Evolutionary conservation across 2,113 vertebrate genomes (phyloP).

Genomic region (Callopanchax toddi): DNA sequence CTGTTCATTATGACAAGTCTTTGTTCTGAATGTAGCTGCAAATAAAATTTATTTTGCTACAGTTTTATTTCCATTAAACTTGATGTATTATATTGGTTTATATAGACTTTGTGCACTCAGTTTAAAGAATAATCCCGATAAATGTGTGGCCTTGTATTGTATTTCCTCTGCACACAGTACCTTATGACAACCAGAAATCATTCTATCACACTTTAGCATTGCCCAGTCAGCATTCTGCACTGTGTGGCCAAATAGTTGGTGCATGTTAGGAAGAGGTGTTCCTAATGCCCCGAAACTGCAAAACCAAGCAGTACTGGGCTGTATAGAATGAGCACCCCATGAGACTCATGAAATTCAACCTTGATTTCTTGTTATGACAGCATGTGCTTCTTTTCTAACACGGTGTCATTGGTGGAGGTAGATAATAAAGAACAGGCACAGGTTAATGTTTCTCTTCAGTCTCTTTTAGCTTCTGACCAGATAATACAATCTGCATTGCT

Average conservation of each 20-base stretch:
- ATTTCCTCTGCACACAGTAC: neutral
- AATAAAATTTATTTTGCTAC: too few species aligned
- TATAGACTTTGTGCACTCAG: neutral
- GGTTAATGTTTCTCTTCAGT: neutral
- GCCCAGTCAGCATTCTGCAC: constrained; percentile 16
- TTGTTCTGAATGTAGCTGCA: too few species aligned
- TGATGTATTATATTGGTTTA: too few species aligned
- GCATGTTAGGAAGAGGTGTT: constrained; percentile 37
- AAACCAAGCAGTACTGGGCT: constrained; percentile 31
- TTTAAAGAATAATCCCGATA: neutral
- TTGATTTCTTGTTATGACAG: too few species aligned
- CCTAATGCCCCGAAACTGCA: constrained; percentile 62
- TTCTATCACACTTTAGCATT: constrained; percentile 25
- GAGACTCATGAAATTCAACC: too few species aligned
- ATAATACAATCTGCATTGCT: constrained; percentile 34
- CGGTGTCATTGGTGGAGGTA: too few species aligned
- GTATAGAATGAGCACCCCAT: constrained; percentile 62
- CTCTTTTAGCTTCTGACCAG: neutral
- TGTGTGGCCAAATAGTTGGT: constrained; percentile 29
- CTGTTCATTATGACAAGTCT: too few species aligned
- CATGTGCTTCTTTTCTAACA: too few species aligned
- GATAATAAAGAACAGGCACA: neutral
- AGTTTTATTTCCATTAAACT: too few species aligned
- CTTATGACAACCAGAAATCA: too few species aligned
- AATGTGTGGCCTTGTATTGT: neutral